Evolutionary conservation across 2,797 vertebrate genomes (phyloP).

Genomic region (Enteromius fasciolatus): DNA sequence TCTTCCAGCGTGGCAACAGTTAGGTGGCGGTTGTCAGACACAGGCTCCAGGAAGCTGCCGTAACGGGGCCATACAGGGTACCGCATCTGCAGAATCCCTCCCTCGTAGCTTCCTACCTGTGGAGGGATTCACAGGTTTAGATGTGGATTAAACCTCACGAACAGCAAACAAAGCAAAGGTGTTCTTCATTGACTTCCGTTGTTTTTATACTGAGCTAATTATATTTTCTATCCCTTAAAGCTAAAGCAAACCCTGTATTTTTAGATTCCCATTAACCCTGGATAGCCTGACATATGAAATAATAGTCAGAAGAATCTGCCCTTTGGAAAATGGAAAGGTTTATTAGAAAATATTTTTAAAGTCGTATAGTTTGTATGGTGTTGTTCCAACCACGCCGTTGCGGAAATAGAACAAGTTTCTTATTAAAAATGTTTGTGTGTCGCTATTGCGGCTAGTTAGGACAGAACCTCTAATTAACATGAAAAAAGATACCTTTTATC

Average conservation of each 20-base stretch:
- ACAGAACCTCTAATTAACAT: too few species aligned
- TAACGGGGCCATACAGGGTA: conserved; percentile 97
- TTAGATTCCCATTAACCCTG: not conserved
- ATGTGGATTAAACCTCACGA: conserved; percentile 15
- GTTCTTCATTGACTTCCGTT: not conserved
- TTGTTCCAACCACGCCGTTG: too few species aligned
- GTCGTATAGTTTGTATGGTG: too few species aligned
- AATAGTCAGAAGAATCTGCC: not conserved
- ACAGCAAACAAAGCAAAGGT: conserved; percentile 25
- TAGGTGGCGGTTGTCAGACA: conserved; percentile 90
- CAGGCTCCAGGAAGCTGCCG: conserved; percentile 87
- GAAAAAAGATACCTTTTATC: too few species aligned
- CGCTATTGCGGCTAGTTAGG: too few species aligned
- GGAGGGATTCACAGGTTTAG: conserved; percentile 21
- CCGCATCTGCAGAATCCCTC: conserved; percentile 91
- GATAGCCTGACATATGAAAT: not conserved
- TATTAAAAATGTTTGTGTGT: too few species aligned
- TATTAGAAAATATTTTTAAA: too few species aligned
- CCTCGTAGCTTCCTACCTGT: conserved; percentile 91
- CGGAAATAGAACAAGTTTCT: too few species aligned
- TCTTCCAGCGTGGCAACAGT: conserved; percentile 97
- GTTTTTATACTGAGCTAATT: not conserved
- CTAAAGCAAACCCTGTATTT: not conserved
- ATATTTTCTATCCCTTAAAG: not conserved
- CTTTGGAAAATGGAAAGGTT: too few species aligned